Base-by-base conservation (phyloP, 2,888 invertebrate genomes). In the Campopleginae sp. region DNA sequence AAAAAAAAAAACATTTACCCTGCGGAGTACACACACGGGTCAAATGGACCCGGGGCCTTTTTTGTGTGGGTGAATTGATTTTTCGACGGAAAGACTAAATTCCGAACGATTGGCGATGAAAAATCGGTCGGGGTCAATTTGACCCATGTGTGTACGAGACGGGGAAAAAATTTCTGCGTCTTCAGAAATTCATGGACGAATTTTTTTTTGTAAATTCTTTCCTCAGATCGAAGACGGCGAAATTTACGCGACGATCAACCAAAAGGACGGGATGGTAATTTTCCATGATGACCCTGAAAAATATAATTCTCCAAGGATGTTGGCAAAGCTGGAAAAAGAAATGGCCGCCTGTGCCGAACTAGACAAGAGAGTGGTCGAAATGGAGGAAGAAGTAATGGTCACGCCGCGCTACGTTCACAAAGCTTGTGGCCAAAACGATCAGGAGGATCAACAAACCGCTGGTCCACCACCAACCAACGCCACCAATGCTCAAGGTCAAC, bases 221-320 rank as follows among this genome's bases (percentile, higher is more conserved):
- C 87, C 88, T 42, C 90, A 98, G 98, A 99, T 99, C 91, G 98
- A 98, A 94, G 98, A 98, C 93, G 97, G 98, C 78, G 98, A 99
- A 95, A 99, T 99, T 90, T 98, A 97, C 94, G 99, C 99, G 38
- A 97, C 98, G 91, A 99, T 99, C 88, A 98, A 99, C 94, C 98
- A 99, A 94, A 98, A 98, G 94, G 99, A 99, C 94, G 99, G 99
- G 17, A 99, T 99, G 99, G 99, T 99, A 19, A 96, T 98, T 77
- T 99, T 99, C 93, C 96, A 98, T 89, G 99, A 99, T 92, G 98
- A 98, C 94, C 98, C 98, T 12, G 98, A 99, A 93, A 98, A 98
- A 93, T 99, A 98, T 93, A 97, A 98, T 90, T 97, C 98, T 86
- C 97, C 98, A 0, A 96, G 96, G 91, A 98, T 98, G 94, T 95